Base-by-base conservation (phyloP, 1,140 invertebrate species). In the Drosophila setifemur region DNA sequence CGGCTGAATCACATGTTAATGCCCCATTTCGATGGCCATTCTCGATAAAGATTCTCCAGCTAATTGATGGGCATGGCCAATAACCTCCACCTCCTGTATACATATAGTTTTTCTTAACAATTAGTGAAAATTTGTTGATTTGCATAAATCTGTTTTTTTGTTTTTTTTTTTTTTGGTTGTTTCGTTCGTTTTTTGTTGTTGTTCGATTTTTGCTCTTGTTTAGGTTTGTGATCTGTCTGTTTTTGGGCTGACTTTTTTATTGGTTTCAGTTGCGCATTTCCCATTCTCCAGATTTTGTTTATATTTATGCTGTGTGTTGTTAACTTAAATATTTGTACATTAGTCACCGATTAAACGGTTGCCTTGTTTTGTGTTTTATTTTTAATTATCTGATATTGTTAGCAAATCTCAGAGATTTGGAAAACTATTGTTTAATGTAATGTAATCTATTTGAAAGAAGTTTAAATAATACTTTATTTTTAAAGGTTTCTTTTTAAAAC, bases 181-280 rank as follows among this genome's bases (percentile, higher is more conserved):
- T 55, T 55, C 37, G 43, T 12, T 37, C 11, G 29, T 42, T 35
- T 39, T 37, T 18, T 39, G 9, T 64, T 28, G 31, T 43, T 44
- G 35, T 33, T n/a, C 23, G 14, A 21, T 50, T 60, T 44, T 63
- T 45, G 3, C 12, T 18, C 16, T 68, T 55, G 63, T 75, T 68
- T 70, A 44, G 48, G 19, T 49, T n/a, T 53, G 39, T 48, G 53
- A 58, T 63, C 47, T 68, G 55, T 69, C 57, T 76, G 67, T 43
- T 50, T 70, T 76, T 68, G 40, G 50, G 58, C 61, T 67, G 79
- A 85, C 79, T 85, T 85, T 83, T 85, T 85, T 85, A 85, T 85
- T 85, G 81, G 70, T 68, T 74, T 73, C 74, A 85, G 64, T 85
- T 83, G 74, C 74, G 74, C 70, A 78, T 85, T 85, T 85, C 64